Percentiles rank a stretch among this genome's conserved stretches.
phyloP scores from a whole-genome alignment of 2,113 vertebrate species.

The Percina caprodes region DNA sequence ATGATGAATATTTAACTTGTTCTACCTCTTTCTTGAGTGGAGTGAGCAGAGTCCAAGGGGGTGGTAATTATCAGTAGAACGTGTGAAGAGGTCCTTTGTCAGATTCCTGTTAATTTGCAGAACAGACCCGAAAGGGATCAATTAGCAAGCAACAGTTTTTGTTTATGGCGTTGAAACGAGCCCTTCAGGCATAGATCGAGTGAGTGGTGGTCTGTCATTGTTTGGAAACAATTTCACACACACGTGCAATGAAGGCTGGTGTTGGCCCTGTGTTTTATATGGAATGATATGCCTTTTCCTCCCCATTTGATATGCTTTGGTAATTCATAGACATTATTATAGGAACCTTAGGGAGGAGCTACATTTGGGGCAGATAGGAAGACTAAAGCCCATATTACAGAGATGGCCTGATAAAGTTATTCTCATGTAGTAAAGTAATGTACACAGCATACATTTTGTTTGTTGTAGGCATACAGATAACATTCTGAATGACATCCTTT shows the following conservation, averaged over 20 bases:
- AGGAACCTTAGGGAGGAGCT: constrained; percentile 25
- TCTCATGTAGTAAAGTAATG: background rate
- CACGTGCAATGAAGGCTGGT: constrained; percentile 32
- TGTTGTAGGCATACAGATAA: background rate
- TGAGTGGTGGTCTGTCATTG: constrained; percentile 19
- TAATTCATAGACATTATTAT: constrained; percentile 42
- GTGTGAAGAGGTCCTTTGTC: background rate
- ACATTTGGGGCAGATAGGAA: constrained; percentile 32
- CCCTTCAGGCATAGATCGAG: constrained; percentile 6
- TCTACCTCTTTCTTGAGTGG: background rate
- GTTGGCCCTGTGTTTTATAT: constrained; percentile 39
- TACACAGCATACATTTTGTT: background rate
- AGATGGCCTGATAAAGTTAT: constrained; percentile 10
- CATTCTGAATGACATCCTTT: constrained; percentile 20
- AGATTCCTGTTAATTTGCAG: constrained; percentile 19
- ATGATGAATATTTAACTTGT: background rate
- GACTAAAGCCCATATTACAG: background rate
- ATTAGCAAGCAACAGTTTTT: constrained; percentile 9
- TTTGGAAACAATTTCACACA: constrained; percentile 56
- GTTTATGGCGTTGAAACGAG: constrained; percentile 11
- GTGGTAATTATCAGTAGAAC: background rate
- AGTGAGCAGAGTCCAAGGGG: background rate
- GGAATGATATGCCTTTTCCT: constrained; percentile 49
- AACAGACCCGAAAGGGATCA: constrained; percentile 23
- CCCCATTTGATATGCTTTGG: constrained; percentile 50